Percentiles rank a stretch among this genome's conserved stretches.
These are phyloP conservation scores for Calephelis perditalis DNA, from an alignment of 2,888 invertebrate species.

Conservation along the genomic window DNA sequence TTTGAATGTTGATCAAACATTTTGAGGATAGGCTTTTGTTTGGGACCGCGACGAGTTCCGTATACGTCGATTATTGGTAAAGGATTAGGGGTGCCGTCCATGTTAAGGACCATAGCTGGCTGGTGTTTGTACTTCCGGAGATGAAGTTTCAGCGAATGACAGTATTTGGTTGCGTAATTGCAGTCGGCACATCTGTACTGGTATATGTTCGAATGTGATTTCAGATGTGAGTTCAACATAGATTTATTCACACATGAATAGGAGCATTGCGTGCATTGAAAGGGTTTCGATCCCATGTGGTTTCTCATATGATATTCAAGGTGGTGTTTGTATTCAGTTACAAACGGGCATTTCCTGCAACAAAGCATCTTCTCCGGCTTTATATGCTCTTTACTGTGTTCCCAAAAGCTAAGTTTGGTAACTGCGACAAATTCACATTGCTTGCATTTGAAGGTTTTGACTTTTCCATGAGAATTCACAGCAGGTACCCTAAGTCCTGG, in stretches of 20 bases:
- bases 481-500: slow-evolving; percentile 79
- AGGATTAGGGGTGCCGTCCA: slow-evolving; percentile 93
- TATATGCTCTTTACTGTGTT: slow-evolving; percentile 93
- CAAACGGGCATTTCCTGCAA: slow-evolving; percentile 96
- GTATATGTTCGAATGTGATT: slow-evolving; percentile 95
- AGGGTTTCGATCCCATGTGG: slow-evolving; percentile 96
- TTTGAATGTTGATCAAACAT: slow-evolving; percentile 55
- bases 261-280: slow-evolving; percentile 92
- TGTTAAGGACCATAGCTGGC: slow-evolving; percentile 93
- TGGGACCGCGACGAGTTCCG: slow-evolving; percentile 92
- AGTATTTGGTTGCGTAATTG: slow-evolving; percentile 97
- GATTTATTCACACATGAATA: slow-evolving; percentile 98
- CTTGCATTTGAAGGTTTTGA: slow-evolving; percentile 95
- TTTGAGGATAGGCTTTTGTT: slow-evolving; percentile 72
- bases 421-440: slow-evolving; percentile 91
- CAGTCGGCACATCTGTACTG: slow-evolving; percentile 96
- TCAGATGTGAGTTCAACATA: slow-evolving; percentile 98
- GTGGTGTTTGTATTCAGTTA: slow-evolving; percentile 99
- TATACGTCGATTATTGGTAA: slow-evolving; percentile 93
- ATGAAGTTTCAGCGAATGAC: slow-evolving; percentile 97
- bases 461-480: slow-evolving; percentile 88
- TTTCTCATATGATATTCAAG: slow-evolving; percentile 97
- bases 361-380: slow-evolving; percentile 93
- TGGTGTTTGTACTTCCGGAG: slow-evolving; percentile 94
- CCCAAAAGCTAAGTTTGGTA: slow-evolving; percentile 96